phyloP scores from a whole-genome alignment of 92 coral and sea anemone genomes.

The Epizoanthus rinbou region DNA sequence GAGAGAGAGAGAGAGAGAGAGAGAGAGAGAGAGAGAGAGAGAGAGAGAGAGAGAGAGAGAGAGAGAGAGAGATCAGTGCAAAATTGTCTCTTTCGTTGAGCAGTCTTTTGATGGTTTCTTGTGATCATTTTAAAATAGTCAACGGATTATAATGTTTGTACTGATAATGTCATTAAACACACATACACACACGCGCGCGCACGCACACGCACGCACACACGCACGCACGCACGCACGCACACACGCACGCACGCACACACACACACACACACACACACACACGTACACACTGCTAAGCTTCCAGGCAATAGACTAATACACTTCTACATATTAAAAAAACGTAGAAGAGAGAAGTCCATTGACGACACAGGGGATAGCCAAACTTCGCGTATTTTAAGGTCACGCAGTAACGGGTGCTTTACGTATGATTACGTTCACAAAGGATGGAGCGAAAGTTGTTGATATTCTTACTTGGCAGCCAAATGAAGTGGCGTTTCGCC shows the following conservation, averaged over 20 bases:
- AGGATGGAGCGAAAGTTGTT: background rate
- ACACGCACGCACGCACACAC: background rate
- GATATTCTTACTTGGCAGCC: constrained; percentile 47
- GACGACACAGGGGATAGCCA: background rate
- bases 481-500: constrained; percentile 55
- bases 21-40: too few species aligned
- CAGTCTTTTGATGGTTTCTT: too few species aligned
- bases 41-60: too few species aligned
- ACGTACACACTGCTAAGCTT: too few species aligned
- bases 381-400: background rate
- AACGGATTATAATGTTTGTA: background rate
- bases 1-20: too few species aligned
- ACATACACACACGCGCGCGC: background rate
- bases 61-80: too few species aligned
- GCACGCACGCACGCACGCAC: background rate
- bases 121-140: too few species aligned
- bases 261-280: background rate
- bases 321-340: too few species aligned
- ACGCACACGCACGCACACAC: too few species aligned
- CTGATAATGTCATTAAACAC: background rate
- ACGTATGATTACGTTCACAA: background rate
- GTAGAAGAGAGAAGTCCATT: background rate
- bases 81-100: too few species aligned
- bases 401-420: too few species aligned
- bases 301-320: too few species aligned